Conservation (phyloP, 2,888 invertebrate species). For the Malacosoma neustria region DNA sequence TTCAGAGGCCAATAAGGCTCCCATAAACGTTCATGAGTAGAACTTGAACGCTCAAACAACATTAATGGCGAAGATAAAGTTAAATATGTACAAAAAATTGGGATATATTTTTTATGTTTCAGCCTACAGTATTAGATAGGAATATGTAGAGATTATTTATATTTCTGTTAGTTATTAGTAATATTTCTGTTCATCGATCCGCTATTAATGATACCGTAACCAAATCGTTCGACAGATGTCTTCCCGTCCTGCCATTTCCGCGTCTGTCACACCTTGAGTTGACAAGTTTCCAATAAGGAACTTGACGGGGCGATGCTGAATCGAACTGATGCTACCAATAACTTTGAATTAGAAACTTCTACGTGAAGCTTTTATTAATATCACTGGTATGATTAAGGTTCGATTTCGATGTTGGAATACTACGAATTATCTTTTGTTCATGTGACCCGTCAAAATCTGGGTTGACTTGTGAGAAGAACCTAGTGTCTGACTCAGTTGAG, state of each 20-base stretch:
- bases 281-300: conserved; percentile 36
- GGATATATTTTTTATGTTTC: no score
- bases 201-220: conserved; percentile 11
- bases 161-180: no score
- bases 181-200: no score
- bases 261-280: conserved; percentile 23
- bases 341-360: conserved; percentile 11
- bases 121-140: no score
- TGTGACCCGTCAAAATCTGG: no score
- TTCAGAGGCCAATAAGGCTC: background rate
- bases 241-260: conserved; percentile 28
- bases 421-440: no score
- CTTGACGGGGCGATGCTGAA: conserved; percentile 8
- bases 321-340: conserved; percentile 20
- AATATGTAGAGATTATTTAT: no score
- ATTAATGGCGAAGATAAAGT: background rate
- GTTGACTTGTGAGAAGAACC: no score
- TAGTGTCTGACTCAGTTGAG: no score
- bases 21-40: background rate
- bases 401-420: background rate
- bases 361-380: conserved; percentile 16
- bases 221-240: conserved; percentile 26
- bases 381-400: conserved; percentile 3
- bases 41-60: background rate
- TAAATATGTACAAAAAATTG: no score